phyloP scores from a whole-genome alignment of 2,888 invertebrate species.

The Leucozona laternaria region DNA sequence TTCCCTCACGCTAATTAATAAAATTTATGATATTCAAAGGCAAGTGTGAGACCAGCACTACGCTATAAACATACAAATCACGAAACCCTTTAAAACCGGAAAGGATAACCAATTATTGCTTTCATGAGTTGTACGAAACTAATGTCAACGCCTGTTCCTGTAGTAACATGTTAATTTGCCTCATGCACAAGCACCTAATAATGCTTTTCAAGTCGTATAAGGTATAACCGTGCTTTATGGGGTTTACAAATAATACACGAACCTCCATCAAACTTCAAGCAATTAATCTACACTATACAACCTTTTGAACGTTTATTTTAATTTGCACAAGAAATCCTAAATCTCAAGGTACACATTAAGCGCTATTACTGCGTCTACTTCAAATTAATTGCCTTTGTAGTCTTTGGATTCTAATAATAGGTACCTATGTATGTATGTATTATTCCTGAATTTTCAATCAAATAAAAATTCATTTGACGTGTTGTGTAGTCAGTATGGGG shows the following conservation, averaged over 20 bases:
- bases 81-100: slow-evolving; percentile 30
- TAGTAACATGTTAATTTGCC: slow-evolving; percentile 35
- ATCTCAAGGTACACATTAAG: slow-evolving; percentile 19
- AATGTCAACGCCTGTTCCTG: slow-evolving; percentile 13
- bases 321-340: slow-evolving; percentile 30
- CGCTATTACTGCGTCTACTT: slow-evolving; percentile 33
- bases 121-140: slow-evolving; percentile 24
- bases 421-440: no score
- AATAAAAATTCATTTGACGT: slow-evolving; percentile 32
- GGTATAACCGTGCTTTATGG: slow-evolving; percentile 31
- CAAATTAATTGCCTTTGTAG: slow-evolving; percentile 45
- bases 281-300: slow-evolving; percentile 37
- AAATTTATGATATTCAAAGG: neutral
- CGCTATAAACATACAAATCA: neutral
- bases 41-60: neutral
- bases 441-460: slow-evolving; percentile 1
- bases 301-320: slow-evolving; percentile 39
- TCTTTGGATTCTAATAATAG: neutral
- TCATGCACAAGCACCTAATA: slow-evolving; percentile 22
- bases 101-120: slow-evolving; percentile 30
- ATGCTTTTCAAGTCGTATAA: no score
- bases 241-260: slow-evolving; percentile 22
- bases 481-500: neutral
- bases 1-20: neutral
- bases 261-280: slow-evolving; percentile 14